Evolutionary conservation across 2,113 vertebrate species (phyloP), one percentile per base, ranked within the genome.

Genomic region (Geococcyx californianus): DNA sequence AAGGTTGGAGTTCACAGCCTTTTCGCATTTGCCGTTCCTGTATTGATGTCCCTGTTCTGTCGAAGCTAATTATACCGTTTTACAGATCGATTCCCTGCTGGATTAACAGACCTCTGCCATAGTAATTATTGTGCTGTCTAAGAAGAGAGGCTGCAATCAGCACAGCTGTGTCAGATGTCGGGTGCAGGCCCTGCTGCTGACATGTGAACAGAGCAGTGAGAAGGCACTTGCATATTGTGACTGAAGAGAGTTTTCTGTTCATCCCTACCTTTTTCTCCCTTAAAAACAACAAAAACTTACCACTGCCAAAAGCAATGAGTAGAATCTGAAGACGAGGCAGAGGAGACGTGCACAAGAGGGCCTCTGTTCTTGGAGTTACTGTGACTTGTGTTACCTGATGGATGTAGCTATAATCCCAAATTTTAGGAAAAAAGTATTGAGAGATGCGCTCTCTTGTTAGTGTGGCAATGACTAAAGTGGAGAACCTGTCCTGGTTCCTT

Each of bases 1-100:
- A 9, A 26, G 74, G 33, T 15, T 56, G 74, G 40, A 69, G 78
- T 64, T 93, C 3, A 1, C 62, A 73, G 10, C 62, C 44, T 49
- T 64, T 90, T 79, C 44, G 29, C 5, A 0, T 44, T 36, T 87
- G 74, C 40, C 0, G 3, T 79, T 70, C 38, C 55, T 29, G 54
- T 93, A 51, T 94, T 12, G 11, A 86, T 90, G 90, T 45, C 85
- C 82, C 67, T 83, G 63, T 90, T 88, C 83, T 90, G 59, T 80
- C 8, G 3, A 33, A 93, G 79, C 88, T 94, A 62, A 90, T 96
- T 93, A 90, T 16, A 20, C 67, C 34, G 25, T 85, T 94, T 90
- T 76, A 77, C 85, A 69, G 88, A 94, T 97, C 95, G 73, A 4
- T 95, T 88, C 75, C 75, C 88, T 26, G 24, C 75, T 52, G 88